phyloP scores from a whole-genome alignment of 2,888 invertebrate genomes.

The Oxytorus armatus region DNA sequence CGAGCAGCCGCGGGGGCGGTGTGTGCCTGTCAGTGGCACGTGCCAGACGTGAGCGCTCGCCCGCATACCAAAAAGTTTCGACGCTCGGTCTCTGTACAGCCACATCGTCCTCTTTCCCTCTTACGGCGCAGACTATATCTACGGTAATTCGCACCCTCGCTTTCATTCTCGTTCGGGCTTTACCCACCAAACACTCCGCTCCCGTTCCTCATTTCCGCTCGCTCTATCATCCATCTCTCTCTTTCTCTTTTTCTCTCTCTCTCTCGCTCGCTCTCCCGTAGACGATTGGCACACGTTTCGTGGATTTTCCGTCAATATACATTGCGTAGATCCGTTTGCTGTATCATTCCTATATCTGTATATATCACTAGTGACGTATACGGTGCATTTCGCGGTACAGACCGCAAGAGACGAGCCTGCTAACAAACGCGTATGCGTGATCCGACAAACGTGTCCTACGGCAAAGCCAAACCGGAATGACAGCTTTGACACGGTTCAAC shows the following conservation, averaged over 20 bases:
- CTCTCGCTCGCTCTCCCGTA: background rate
- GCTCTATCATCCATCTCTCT: background rate
- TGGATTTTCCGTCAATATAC: constrained; percentile 50
- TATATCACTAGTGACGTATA: background rate
- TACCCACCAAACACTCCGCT: constrained; percentile 57
- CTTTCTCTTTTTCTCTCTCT: too few species aligned
- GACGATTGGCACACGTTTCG: constrained; percentile 23
- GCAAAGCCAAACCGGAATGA: constrained; percentile 66
- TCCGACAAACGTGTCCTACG: constrained; percentile 61
- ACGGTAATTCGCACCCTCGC: constrained; percentile 57
- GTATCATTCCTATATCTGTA: constrained; percentile 33
- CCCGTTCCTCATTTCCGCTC: constrained; percentile 9
- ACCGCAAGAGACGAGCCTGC: constrained; percentile 50
- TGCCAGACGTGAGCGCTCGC: constrained; percentile 72
- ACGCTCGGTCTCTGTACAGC: constrained; percentile 49
- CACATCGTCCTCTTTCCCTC: constrained; percentile 57
- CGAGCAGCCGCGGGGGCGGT: constrained; percentile 46
- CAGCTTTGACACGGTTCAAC: constrained; percentile 67
- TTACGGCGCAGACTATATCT: constrained; percentile 46
- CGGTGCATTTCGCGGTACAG: constrained; percentile 39
- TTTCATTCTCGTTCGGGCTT: constrained; percentile 63
- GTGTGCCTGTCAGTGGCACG: constrained; percentile 78
- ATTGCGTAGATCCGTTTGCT: constrained; percentile 21
- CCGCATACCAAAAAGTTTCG: constrained; percentile 43
- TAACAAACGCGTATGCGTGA: constrained; percentile 61